Conservation (phyloP, 2,113 vertebrate species). For the Protobothrops mucrosquamatus region DNA sequence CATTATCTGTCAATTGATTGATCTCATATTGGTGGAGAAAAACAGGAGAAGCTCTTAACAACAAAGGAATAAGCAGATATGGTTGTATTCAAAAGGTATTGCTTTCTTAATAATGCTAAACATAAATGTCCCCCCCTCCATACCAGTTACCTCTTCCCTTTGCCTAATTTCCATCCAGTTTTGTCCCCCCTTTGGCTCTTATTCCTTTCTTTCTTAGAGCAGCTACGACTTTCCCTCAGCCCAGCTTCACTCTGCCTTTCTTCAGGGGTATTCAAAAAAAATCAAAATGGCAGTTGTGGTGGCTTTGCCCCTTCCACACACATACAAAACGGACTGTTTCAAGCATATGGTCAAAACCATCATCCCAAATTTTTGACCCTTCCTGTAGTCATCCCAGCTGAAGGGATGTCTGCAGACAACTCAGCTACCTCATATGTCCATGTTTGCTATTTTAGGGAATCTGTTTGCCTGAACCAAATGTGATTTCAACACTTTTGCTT, state of each 20-base stretch:
- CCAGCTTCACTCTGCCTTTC: not conserved
- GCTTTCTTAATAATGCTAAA: not conserved
- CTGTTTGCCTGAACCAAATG: not conserved
- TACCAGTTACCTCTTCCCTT: not conserved
- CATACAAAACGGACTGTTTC: not conserved
- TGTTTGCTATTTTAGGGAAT: not conserved
- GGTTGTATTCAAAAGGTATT: not conserved
- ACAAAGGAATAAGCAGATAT: not conserved
- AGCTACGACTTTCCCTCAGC: not conserved
- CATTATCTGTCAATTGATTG: not conserved
- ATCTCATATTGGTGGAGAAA: not conserved
- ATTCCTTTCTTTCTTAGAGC: not conserved
- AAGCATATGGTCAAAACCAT: not conserved
- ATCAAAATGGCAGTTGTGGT: not conserved
- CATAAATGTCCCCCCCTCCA: not conserved
- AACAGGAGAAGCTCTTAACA: not conserved
- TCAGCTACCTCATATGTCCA: not conserved
- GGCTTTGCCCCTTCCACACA: not conserved
- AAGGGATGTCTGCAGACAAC: not conserved
- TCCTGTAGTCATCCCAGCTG: not conserved
- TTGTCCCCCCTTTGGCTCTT: not conserved
- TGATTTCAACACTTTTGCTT: not conserved
- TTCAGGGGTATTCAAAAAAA: not conserved
- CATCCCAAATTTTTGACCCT: not conserved
- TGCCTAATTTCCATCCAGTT: not conserved